phyloP scores from a whole-genome alignment of 2,797 vertebrate genomes.

The Helarctos malayanus region DNA sequence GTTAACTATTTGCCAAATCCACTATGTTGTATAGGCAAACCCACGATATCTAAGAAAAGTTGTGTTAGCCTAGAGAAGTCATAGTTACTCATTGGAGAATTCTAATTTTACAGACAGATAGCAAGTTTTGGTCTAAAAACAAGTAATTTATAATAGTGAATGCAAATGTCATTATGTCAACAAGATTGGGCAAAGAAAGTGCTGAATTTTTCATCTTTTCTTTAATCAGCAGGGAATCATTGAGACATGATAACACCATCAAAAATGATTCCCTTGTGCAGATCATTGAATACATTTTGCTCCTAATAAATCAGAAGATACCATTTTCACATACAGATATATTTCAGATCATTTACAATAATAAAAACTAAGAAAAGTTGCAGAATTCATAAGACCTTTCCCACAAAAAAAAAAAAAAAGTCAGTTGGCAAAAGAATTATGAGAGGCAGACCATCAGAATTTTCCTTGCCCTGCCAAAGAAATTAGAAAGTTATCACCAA shows the following conservation, averaged over 20 bases:
- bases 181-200: background rate
- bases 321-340: background rate
- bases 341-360: background rate
- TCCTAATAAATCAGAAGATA: conserved; percentile 36
- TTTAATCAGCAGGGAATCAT: background rate
- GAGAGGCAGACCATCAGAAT: background rate
- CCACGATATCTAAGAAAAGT: background rate
- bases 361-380: background rate
- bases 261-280: background rate
- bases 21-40: background rate
- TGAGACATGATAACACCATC: background rate
- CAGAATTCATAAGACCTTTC: background rate
- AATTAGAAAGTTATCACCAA: conserved; percentile 15
- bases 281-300: conserved; percentile 1
- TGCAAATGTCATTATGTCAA: background rate
- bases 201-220: background rate
- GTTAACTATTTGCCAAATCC: background rate
- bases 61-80: background rate
- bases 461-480: background rate
- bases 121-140: conserved; percentile 44
- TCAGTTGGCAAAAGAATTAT: background rate
- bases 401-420: background rate
- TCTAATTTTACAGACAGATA: background rate
- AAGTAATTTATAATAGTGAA: background rate
- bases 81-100: background rate